These are phyloP conservation scores for Spatulosminthurus flaviceps DNA, from an alignment of 2,888 invertebrate genomes.

Conservation along the genomic window DNA sequence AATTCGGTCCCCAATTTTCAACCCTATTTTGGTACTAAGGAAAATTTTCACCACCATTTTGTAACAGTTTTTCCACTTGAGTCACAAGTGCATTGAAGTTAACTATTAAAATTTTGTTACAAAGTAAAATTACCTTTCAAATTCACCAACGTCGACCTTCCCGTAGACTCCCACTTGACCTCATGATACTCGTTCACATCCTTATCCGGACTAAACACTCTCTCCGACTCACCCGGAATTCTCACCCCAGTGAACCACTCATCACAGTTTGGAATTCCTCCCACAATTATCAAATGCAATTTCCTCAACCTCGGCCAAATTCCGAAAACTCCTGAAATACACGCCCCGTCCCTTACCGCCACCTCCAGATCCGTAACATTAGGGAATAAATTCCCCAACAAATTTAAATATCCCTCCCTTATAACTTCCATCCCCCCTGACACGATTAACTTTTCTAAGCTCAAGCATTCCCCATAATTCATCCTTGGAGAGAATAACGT, in stretches of 20 bases:
- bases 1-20: too few species aligned
- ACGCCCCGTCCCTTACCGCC: neutral
- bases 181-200: too few species aligned
- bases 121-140: conserved; percentile 25
- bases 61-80: too few species aligned
- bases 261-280: neutral
- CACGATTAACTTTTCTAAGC: neutral
- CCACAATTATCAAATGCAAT: neutral
- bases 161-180: too few species aligned
- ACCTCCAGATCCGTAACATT: neutral
- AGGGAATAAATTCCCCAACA: conserved; percentile 2
- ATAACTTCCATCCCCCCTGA: conserved; percentile 25
- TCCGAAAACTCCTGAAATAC: neutral
- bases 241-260: neutral
- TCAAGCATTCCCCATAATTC: neutral
- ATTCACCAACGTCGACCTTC: neutral
- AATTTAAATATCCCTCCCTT: neutral
- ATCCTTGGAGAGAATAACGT: neutral
- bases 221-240: neutral
- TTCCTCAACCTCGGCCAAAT: neutral
- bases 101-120: too few species aligned
- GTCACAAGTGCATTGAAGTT: too few species aligned
- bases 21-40: too few species aligned
- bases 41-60: too few species aligned
- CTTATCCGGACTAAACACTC: too few species aligned